Conservation (phyloP, 2,797 vertebrate species). For the Kryptolebias ocellatus region DNA sequence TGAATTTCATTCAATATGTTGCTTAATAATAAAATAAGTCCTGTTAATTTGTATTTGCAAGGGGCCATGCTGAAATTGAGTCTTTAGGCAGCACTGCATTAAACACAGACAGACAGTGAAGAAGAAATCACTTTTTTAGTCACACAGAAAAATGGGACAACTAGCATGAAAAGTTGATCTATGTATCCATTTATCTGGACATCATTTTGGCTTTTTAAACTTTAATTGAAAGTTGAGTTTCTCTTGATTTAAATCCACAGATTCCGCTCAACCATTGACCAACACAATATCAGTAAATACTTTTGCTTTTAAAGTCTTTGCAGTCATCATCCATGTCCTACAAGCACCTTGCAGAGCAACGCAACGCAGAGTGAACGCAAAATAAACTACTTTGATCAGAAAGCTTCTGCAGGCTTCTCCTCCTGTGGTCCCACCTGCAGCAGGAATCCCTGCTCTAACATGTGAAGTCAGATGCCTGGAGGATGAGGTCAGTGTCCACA, state of each 20-base stretch:
- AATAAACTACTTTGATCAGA: background rate
- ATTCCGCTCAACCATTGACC: too few species aligned
- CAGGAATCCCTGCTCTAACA: slow-evolving; percentile 57
- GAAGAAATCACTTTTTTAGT: background rate
- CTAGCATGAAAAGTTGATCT: background rate
- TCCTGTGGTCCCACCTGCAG: slow-evolving; percentile 53
- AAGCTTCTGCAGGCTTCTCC: background rate
- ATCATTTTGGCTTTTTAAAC: background rate
- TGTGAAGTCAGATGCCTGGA: slow-evolving; percentile 55
- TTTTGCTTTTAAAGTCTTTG: background rate
- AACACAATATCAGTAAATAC: too few species aligned
- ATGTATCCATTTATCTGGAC: background rate
- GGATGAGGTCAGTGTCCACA: slow-evolving; percentile 55
- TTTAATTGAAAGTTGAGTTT: too few species aligned
- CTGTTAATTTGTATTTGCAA: background rate
- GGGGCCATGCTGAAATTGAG: background rate
- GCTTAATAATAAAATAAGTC: background rate
- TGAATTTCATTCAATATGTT: too few species aligned
- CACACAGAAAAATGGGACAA: background rate
- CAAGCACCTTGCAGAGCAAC: background rate
- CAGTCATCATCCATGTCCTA: background rate
- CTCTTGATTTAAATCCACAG: too few species aligned
- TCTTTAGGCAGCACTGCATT: background rate
- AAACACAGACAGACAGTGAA: background rate
- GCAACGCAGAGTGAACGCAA: background rate